A percentile compares a stretch with the other conserved stretches of the same genome.
Evolutionary conservation across 2,888 invertebrate genomes (phyloP).

Genomic region (Noctua pronuba): DNA sequence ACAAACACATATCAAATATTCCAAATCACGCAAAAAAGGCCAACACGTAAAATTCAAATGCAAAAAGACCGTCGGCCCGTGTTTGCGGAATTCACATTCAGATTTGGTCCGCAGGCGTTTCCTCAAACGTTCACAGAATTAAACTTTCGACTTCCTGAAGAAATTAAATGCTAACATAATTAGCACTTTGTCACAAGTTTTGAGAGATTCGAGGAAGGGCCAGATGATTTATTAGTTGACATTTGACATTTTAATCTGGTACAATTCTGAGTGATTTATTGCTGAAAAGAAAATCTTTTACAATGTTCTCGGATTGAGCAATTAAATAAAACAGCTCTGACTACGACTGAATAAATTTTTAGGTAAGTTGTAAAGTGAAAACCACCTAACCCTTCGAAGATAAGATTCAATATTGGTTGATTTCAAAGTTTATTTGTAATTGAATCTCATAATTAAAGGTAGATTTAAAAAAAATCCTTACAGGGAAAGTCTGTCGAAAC

Average conservation of each 20-base stretch:
- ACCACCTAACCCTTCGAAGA: neutral
- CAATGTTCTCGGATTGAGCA: neutral
- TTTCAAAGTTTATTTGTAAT: neutral
- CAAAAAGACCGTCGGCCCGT: slow-evolving; percentile 26
- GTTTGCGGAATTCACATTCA: slow-evolving; percentile 49
- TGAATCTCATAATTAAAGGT: neutral
- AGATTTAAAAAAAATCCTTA: neutral
- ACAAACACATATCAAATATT: neutral
- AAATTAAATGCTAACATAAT: slow-evolving; percentile 66
- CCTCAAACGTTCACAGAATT: slow-evolving; percentile 49
- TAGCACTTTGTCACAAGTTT: slow-evolving; percentile 51
- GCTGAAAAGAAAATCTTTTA: neutral
- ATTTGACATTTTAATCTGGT: slow-evolving; percentile 27
- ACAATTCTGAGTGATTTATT: slow-evolving; percentile 1
- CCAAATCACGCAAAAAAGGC: neutral
- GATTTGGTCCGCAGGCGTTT: slow-evolving; percentile 41
- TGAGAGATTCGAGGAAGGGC: slow-evolving; percentile 5
- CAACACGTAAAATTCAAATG: slow-evolving; percentile 15
- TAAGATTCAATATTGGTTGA: neutral
- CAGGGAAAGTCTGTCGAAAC: too few relatives aligned
- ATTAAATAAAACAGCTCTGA: neutral
- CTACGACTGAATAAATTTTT: neutral
- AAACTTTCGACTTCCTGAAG: slow-evolving; percentile 59
- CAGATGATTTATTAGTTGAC: slow-evolving; percentile 28
- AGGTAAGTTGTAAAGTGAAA: neutral